Evolutionary conservation across 2,113 vertebrate species (phyloP).

Genomic region (Charadrius vociferus): DNA sequence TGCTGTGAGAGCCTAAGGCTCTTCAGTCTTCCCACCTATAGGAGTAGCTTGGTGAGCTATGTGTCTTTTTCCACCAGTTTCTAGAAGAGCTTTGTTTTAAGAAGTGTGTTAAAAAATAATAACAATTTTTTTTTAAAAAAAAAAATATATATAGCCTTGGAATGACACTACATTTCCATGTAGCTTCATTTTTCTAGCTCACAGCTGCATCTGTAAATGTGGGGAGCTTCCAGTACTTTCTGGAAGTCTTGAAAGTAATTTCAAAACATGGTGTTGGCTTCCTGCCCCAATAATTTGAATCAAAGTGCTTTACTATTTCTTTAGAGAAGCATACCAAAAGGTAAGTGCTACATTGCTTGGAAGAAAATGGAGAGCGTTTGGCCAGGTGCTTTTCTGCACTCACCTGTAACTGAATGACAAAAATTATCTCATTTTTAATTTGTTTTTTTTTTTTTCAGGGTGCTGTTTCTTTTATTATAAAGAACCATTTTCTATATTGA

Average conservation of each 20-base stretch:
- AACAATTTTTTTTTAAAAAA: neutral
- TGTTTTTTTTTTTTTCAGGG: neutral
- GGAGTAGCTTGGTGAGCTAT: neutral
- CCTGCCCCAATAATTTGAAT: neutral
- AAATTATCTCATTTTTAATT: neutral
- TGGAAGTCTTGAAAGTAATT: conserved; percentile 3
- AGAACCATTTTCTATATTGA: neutral
- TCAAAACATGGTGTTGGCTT: neutral
- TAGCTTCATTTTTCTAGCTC: neutral
- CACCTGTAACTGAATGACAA: neutral
- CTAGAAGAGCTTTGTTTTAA: neutral
- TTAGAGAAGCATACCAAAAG: neutral
- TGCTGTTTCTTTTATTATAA: neutral
- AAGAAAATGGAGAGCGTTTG: neutral
- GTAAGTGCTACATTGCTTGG: neutral
- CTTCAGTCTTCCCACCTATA: neutral
- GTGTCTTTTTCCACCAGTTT: neutral
- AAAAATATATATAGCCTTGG: neutral
- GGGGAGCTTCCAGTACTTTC: neutral
- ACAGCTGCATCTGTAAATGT: neutral
- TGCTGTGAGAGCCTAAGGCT: neutral
- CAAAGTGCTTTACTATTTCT: neutral
- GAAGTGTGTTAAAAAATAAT: neutral
- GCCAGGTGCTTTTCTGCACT: neutral
- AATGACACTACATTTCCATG: neutral